A percentile compares a stretch with the other conserved stretches of the same genome.
phyloP scores from a whole-genome alignment of 2,113 vertebrate species.

The Heterocephalus glaber region DNA sequence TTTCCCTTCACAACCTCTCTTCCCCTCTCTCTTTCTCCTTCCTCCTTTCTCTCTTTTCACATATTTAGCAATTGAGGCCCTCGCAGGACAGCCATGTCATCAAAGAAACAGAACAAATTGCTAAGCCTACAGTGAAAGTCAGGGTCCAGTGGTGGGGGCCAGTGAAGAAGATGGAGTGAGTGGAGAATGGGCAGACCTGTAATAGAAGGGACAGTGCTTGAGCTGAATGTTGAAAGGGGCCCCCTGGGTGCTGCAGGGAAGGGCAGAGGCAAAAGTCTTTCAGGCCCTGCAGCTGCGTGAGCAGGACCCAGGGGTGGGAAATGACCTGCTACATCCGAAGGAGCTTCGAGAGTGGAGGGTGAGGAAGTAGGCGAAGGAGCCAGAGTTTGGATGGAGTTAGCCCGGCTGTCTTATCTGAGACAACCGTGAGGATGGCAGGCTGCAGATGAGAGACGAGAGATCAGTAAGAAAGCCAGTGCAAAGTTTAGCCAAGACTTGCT shows the following conservation, averaged over 20 bases:
- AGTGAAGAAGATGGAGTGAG: too few species aligned
- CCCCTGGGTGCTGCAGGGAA: not conserved
- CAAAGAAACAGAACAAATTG: not conserved
- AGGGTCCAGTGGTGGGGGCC: not conserved
- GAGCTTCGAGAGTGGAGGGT: not conserved
- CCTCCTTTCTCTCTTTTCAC: not conserved
- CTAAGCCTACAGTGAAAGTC: not conserved
- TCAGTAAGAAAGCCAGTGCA: not conserved
- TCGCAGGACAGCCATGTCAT: not conserved
- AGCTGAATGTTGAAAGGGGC: not conserved
- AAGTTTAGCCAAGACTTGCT: not conserved
- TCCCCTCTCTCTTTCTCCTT: too few species aligned
- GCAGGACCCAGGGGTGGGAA: rapidly evolving
- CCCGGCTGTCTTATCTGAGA: not conserved
- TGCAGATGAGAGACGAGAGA: not conserved
- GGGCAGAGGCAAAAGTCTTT: rapidly evolving
- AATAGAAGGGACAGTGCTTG: not conserved
- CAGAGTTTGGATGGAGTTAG: not conserved
- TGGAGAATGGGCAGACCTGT: not conserved
- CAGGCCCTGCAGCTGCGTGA: rapidly evolving
- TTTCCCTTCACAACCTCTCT: too few species aligned
- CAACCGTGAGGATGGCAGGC: not conserved
- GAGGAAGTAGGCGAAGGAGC: not conserved
- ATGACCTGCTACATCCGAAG: not conserved
- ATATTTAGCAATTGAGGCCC: not conserved